Base-by-base conservation (phyloP, 1,140 invertebrate species). In the Goniozus legneri region DNA sequence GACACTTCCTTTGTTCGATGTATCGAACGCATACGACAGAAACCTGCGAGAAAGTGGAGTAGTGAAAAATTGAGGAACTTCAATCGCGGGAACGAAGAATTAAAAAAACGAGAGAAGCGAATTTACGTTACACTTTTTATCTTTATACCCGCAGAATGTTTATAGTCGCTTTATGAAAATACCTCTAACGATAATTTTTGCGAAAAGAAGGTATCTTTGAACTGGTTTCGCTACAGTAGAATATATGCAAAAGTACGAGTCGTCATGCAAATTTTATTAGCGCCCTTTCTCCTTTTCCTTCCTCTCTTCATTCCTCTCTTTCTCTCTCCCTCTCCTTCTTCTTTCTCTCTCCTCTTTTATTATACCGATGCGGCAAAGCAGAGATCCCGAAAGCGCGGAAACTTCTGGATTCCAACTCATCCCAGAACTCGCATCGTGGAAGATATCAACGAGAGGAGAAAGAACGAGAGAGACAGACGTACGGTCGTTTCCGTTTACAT, bases 401-500 rank as follows among this genome's bases (percentile, higher is more conserved):
- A 27, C 24, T 27, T 27, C 24, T 27, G 24, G 24, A 10, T 27
- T 27, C 10, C 4, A 27, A 27, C 4, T 4, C 24, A 27, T 27
- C 24, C 4, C 24, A n/a, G 24, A 27, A 10, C 24, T 27, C n/a
- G n/a, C n/a, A n/a, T n/a, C n/a, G n/a, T n/a, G n/a, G n/a, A 27
- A 10, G 24, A 27, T 4, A 27, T 10, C 10, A 6, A n/a, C 14
- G 27, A n/a, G 42, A 13, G 39, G 20, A 4, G 7, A 20, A 10
- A 38, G 36, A 38, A 24, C 14, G 19, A 32, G 19, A 22, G n/a
- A 22, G 24, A 22, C 8, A 22, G 37, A 21, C 7, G 30, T 8
- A 30, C 15, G 14, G 24, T n/a, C 44, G 57, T 59, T 59, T 59
- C 57, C 55, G 57, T 52, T 58, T 59, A 54, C 51, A 51, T 59